These are phyloP conservation scores for Echinops telfairi DNA, from an alignment of 2,113 vertebrate species.

Conservation along the genomic window DNA sequence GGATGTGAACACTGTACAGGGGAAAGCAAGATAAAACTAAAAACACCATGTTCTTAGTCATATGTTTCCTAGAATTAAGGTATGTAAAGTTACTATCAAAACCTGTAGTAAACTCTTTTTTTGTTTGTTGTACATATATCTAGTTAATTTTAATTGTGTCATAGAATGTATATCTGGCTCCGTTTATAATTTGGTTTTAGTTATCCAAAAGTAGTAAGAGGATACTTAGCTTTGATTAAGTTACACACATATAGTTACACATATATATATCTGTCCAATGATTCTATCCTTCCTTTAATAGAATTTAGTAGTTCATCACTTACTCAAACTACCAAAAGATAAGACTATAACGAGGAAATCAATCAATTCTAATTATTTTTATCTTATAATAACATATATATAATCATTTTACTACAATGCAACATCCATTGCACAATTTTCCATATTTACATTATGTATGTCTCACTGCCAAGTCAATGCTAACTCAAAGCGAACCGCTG, in stretches of 20 bases:
- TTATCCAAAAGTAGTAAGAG: background rate
- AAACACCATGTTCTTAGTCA: no score
- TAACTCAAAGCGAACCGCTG: no score
- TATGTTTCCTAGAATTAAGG: background rate
- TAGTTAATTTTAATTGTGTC: background rate
- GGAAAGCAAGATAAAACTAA: fast-evolving
- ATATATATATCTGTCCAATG: background rate
- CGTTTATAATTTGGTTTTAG: background rate
- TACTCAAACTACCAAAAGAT: background rate
- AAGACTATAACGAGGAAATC: no score
- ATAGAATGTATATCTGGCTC: background rate
- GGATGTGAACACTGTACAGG: no score
- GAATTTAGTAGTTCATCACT: background rate
- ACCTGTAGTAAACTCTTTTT: background rate
- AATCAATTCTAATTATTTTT: background rate
- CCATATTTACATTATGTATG: no score
- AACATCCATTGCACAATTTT: no score
- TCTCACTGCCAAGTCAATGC: no score
- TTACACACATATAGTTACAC: background rate
- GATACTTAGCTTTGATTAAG: no score
- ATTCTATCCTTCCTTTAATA: background rate
- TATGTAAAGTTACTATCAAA: background rate
- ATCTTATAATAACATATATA: background rate
- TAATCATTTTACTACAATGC: no score
- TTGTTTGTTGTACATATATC: background rate